Evolutionary conservation across 2,888 invertebrate species (phyloP), one percentile per base, ranked within the genome.

Genomic region (Lasioglossum lativentre): DNA sequence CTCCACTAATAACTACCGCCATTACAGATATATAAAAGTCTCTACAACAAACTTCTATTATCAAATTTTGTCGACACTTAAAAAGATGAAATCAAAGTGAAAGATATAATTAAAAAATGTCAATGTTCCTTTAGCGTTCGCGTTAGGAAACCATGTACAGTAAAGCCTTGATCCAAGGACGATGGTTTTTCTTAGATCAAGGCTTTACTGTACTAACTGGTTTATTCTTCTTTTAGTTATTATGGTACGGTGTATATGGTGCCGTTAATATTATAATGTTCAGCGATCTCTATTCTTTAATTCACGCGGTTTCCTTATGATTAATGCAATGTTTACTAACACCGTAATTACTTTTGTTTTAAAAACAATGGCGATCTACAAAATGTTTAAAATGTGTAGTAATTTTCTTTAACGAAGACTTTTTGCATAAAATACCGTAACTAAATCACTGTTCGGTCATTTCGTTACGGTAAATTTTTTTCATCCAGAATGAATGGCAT

Each of bases 401-500:
- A 14, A 63, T 63, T 63, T 63, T 16, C 30, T 38, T 8, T 23
- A 38, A 23, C 19, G 2, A 5, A 68, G 10, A 68, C 23, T 10
- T 16, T 63, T 30, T 14, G 27, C 30, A 12, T 16, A 19, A 19
- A 56, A 8, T 56, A 56, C 6, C 8, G 0, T 30, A 6, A 30
- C 6, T 30, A 30, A 63, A 6, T 16, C 30, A n/a, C 8, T n/a
- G 56, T 56, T n/a, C 12, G 3, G 4, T n/a, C n/a, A n/a, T 56
- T 12, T 56, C 4, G 12, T 56, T 56, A 10, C 1, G 3, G 52
- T n/a, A 52, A 23, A 8, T 52, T 52, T 8, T 19, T 52, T 52
- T 52, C 27, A 59, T 14, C 75, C 83, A 89, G 76, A 83, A 82
- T 75, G n/a, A 5, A 68, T 34, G 38, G 19, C 40, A 78, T 16